Percentiles rank a stretch among this genome's conserved stretches.
These are phyloP conservation scores for Apodemia mormo DNA, from an alignment of 2,888 invertebrate species.

Conservation along the genomic window DNA sequence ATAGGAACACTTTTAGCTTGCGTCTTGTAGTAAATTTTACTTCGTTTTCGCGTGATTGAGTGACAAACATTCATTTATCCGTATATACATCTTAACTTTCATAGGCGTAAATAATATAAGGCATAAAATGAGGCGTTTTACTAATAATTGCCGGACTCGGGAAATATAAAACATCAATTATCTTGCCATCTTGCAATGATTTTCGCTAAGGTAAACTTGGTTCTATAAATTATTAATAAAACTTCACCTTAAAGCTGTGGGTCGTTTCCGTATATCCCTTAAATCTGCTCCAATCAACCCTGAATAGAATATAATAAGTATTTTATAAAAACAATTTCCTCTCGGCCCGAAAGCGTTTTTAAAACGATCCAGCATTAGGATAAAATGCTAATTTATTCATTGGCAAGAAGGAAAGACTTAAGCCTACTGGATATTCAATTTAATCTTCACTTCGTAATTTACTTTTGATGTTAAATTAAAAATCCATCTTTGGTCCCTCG, in stretches of 20 bases:
- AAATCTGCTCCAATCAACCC: constrained; percentile 13
- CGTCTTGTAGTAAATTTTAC: no score
- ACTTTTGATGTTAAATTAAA: constrained; percentile 65
- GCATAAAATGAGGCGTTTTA: not conserved
- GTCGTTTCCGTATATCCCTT: constrained; percentile 1
- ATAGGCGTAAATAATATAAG: no score
- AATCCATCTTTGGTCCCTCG: constrained; percentile 35
- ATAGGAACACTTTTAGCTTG: no score
- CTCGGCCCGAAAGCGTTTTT: constrained; percentile 61
- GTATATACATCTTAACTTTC: no score
- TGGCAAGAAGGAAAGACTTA: constrained; percentile 65
- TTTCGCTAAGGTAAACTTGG: no score
- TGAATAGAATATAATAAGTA: constrained; percentile 24
- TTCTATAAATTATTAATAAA: no score
- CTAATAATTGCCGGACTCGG: not conserved
- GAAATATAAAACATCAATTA: no score
- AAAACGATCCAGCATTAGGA: constrained; percentile 72
- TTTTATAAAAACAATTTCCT: constrained; percentile 51
- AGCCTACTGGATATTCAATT: constrained; percentile 65
- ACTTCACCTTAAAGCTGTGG: not conserved
- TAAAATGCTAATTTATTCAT: constrained; percentile 79
- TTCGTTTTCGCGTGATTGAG: no score
- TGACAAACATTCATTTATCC: no score
- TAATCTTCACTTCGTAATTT: constrained; percentile 63
- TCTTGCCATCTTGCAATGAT: no score